Evolutionary conservation across 2,797 vertebrate genomes (phyloP).

Genomic region (Cossypha heuglini): DNA sequence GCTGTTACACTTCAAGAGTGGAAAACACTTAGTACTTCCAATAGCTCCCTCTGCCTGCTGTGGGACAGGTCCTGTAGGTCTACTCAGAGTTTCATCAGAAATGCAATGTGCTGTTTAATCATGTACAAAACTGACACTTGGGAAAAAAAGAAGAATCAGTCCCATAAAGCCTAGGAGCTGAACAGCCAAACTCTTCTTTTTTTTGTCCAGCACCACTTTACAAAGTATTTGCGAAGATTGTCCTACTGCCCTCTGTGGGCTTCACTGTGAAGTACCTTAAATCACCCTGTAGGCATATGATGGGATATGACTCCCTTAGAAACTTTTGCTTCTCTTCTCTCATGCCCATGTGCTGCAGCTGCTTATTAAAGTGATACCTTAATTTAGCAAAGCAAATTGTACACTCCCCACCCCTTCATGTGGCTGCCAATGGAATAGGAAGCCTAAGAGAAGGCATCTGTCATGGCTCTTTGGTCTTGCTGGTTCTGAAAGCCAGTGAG

Average conservation of each 20-base stretch:
- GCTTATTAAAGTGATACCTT: neutral
- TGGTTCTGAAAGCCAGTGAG: neutral
- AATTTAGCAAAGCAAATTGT: neutral
- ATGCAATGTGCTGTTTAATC: rapidly evolving
- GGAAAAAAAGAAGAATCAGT: rapidly evolving
- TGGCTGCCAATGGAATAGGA: neutral
- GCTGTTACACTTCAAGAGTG: neutral
- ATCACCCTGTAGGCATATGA: neutral
- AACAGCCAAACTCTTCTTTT: neutral
- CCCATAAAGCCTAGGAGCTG: neutral
- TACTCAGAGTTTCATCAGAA: neutral
- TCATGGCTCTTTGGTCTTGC: neutral
- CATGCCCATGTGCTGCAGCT: neutral
- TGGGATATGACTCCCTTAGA: neutral
- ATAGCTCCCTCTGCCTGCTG: neutral
- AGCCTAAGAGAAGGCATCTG: neutral
- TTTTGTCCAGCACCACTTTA: neutral
- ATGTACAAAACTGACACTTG: neutral
- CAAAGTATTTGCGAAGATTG: neutral
- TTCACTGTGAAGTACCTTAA: neutral
- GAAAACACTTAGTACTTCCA: neutral
- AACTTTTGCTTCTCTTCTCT: neutral
- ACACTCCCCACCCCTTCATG: neutral
- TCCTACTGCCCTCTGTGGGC: neutral
- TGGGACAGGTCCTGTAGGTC: neutral